phyloP scores from a whole-genome alignment of 1,140 invertebrate species.

The Whitmania pigra region DNA sequence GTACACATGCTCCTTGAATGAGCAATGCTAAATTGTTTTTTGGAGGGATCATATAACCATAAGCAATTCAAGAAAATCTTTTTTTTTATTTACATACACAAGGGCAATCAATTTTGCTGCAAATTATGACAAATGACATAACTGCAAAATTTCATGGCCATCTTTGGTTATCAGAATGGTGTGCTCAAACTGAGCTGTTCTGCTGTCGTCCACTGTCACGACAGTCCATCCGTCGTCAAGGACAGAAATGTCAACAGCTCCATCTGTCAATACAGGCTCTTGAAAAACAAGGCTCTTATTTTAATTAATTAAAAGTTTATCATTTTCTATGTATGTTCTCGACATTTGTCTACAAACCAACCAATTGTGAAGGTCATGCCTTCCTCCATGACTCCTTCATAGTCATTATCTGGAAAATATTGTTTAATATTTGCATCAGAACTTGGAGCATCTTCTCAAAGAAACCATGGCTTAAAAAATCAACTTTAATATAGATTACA shows the following conservation, averaged over 20 bases:
- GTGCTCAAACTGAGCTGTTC: slow-evolving; percentile 80
- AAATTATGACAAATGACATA: too few species aligned
- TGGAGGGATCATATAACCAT: too few species aligned
- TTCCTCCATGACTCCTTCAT: slow-evolving; percentile 59
- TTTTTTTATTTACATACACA: too few species aligned
- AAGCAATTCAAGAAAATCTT: too few species aligned
- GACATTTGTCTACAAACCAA: slow-evolving; percentile 26
- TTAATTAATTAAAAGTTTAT: neutral
- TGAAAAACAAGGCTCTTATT: slow-evolving; percentile 25
- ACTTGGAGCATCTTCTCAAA: neutral
- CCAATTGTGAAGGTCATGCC: slow-evolving; percentile 85
- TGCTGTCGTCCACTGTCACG: slow-evolving; percentile 59
- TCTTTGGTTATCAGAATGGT: slow-evolving; percentile 67
- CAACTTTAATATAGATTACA: too few species aligned
- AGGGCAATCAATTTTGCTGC: too few species aligned
- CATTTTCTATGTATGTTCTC: neutral
- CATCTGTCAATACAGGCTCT: slow-evolving; percentile 73
- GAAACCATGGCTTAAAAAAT: too few species aligned
- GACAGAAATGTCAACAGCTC: slow-evolving; percentile 53
- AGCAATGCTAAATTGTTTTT: too few species aligned
- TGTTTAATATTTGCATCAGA: slow-evolving; percentile 14
- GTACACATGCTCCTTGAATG: too few species aligned
- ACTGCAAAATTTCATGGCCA: slow-evolving; percentile 34
- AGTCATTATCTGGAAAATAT: slow-evolving; percentile 51
- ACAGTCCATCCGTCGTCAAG: slow-evolving; percentile 79